These are phyloP conservation scores for Oxyruncus cristatus DNA, from an alignment of 2,113 vertebrate genomes.

Conservation along the genomic window DNA sequence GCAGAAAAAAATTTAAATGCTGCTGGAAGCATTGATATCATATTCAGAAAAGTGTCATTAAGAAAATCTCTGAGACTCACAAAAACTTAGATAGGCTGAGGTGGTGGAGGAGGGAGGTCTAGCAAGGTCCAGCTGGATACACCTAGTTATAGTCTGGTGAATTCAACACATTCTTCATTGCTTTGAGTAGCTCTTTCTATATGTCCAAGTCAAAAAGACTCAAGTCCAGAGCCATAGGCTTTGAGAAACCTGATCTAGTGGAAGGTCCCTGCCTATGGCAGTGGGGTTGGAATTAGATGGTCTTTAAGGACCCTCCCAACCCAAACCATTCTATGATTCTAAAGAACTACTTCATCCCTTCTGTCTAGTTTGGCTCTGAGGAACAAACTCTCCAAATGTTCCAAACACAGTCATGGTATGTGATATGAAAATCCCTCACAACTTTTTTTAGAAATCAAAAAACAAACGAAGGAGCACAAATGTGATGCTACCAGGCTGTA, in stretches of 20 bases:
- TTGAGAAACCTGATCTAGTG: background rate
- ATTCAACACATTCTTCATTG: background rate
- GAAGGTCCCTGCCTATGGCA: background rate
- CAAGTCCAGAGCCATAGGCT: background rate
- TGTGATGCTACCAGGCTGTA: rapidly evolving
- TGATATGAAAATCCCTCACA: background rate
- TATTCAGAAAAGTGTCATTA: background rate
- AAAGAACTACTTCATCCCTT: background rate
- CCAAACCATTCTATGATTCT: background rate
- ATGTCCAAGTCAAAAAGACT: background rate
- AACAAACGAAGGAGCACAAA: background rate
- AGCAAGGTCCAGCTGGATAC: background rate
- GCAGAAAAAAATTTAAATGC: background rate
- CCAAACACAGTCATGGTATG: background rate
- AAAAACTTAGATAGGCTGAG: background rate
- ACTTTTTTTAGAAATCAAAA: background rate
- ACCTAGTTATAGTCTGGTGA: background rate
- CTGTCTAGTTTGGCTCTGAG: background rate
- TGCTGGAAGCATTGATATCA: background rate
- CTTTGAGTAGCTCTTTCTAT: background rate
- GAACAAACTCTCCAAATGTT: background rate
- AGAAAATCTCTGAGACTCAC: background rate
- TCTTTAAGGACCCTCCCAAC: background rate
- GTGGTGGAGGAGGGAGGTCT: background rate
- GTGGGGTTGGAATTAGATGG: background rate